Percentiles rank a stretch among this genome's conserved stretches.
Conservation (phyloP, 2,113 vertebrate species). For the Myotis yumanensis region DNA sequence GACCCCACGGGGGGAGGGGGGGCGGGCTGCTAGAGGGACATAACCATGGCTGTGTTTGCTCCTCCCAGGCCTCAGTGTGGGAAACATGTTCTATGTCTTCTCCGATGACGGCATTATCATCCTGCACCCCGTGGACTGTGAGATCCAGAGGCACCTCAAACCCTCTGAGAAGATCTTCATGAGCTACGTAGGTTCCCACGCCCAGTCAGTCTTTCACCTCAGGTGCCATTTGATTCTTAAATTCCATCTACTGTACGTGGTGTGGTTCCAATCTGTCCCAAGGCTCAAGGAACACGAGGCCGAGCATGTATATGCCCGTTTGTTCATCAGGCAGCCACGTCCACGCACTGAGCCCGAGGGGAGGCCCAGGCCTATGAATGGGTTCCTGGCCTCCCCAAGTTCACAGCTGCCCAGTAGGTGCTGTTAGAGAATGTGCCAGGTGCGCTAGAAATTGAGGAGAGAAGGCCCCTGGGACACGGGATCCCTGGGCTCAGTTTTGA, state of each 20-base stretch:
- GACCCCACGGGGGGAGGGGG: background rate
- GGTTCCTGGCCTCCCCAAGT: background rate
- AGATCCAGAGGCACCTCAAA: conserved; percentile 92
- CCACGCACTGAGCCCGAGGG: accelerated
- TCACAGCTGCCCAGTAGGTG: background rate
- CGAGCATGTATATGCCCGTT: background rate
- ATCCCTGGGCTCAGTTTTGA: background rate
- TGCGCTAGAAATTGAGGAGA: too few relatives aligned
- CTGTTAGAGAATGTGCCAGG: too few relatives aligned
- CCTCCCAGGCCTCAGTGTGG: conserved; percentile 91
- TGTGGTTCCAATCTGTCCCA: background rate
- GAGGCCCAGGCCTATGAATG: background rate
- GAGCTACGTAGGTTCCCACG: conserved; percentile 88
- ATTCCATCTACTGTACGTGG: accelerated
- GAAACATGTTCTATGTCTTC: conserved; percentile 98
- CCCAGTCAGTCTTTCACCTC: accelerated
- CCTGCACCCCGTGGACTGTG: conserved; percentile 93
- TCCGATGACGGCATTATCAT: conserved; percentile 92
- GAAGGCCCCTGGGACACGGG: background rate
- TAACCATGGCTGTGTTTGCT: conserved; percentile 41
- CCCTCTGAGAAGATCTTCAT: conserved; percentile 91
- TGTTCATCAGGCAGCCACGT: background rate
- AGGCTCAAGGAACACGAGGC: background rate
- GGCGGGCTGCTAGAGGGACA: background rate
- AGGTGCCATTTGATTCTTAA: too few relatives aligned